Evolutionary conservation across 2,797 vertebrate species (phyloP).

Genomic region (Rhabdophis nuchalis): DNA sequence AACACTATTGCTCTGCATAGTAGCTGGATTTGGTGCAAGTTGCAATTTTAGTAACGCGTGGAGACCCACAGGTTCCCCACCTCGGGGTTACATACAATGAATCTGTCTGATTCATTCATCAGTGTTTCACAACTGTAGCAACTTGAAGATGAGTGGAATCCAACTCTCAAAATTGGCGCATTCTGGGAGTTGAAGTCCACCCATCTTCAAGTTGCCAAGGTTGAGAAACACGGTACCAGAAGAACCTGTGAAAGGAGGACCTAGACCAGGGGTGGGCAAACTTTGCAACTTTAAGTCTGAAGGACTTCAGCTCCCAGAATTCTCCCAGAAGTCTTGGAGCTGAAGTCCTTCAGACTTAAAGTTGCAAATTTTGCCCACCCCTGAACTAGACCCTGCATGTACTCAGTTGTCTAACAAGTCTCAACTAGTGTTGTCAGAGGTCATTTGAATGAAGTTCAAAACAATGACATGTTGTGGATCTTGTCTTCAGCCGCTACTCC

Average conservation of each 20-base stretch:
- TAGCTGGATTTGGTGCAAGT: not conserved
- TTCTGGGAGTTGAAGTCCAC: not conserved
- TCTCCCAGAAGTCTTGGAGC: no score
- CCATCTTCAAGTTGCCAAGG: not conserved
- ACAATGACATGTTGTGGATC: not conserved
- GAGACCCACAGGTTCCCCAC: not conserved
- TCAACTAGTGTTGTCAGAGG: not conserved
- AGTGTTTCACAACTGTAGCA: no score
- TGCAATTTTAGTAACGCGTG: not conserved
- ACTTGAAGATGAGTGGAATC: not conserved
- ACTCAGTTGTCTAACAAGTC: not conserved
- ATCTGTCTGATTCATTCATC: not conserved
- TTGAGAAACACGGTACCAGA: not conserved
- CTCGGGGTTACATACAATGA: not conserved
- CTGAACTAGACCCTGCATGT: not conserved
- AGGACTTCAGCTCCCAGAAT: no score
- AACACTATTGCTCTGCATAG: not conserved
- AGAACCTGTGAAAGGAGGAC: not conserved
- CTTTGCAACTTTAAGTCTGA: no score
- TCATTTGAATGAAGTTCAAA: not conserved
- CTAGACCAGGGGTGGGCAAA: no score
- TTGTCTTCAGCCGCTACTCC: not conserved
- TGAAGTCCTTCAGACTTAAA: no score
- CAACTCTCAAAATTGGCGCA: not conserved
- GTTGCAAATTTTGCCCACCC: no score